These are phyloP conservation scores for Chaitophorus viminalis DNA, from an alignment of 2,888 invertebrate species.

Conservation along the genomic window DNA sequence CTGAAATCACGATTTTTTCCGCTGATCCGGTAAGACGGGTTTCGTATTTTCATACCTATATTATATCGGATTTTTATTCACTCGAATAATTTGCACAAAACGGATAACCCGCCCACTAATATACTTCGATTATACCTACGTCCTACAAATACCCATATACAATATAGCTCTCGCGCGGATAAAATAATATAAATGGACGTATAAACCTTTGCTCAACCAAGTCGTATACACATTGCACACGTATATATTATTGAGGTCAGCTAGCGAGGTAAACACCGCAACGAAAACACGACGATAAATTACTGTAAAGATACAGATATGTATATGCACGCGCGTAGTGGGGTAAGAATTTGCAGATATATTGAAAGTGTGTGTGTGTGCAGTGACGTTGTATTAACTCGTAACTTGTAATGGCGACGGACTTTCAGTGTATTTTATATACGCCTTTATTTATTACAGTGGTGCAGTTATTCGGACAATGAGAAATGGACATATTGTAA, in stretches of 20 bases:
- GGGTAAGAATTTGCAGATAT: not conserved
- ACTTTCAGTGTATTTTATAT: too few relatives aligned
- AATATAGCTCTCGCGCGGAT: too few relatives aligned
- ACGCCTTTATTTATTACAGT: too few relatives aligned
- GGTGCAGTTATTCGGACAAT: too few relatives aligned
- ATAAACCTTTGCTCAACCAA: not conserved
- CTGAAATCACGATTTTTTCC: constrained; percentile 22
- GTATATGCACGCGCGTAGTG: not conserved
- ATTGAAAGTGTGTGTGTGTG: too few relatives aligned
- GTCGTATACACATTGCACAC: too few relatives aligned
- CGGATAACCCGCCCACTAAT: constrained; percentile 46
- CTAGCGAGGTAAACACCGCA: not conserved
- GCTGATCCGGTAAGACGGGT: constrained; percentile 46
- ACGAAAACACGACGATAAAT: not conserved
- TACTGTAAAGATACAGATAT: not conserved
- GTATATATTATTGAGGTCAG: not conserved
- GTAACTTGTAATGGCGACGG: too few relatives aligned
- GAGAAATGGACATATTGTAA: too few relatives aligned
- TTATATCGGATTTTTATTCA: not conserved
- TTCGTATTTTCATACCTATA: constrained; percentile 5
- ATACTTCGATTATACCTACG: not conserved
- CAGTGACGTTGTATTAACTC: not conserved
- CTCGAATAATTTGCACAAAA: constrained; percentile 23
- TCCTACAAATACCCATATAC: too few relatives aligned
- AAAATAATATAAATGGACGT: not conserved